These are phyloP conservation scores for Lamellibrachia columna DNA, from an alignment of 2,888 invertebrate genomes.

Conservation along the genomic window DNA sequence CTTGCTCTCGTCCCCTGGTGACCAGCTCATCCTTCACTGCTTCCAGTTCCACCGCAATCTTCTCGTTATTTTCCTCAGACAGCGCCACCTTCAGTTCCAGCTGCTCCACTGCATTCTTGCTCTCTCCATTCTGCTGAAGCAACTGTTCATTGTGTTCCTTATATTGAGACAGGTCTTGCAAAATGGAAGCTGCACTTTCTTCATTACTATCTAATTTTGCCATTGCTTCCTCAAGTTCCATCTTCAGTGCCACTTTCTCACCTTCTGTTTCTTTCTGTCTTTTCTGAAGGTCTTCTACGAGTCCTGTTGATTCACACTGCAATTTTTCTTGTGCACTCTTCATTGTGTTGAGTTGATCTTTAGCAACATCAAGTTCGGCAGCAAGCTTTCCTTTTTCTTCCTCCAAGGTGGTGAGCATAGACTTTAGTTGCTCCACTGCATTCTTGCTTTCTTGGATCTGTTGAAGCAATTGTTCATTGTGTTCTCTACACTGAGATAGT, in stretches of 20 bases:
- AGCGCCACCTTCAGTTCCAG: not conserved
- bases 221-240: not conserved
- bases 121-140: not conserved
- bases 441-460: no score
- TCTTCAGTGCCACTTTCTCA: not conserved
- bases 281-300: not conserved
- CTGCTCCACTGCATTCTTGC: not conserved
- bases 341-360: not conserved
- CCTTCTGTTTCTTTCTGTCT: not conserved
- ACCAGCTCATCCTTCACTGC: not conserved
- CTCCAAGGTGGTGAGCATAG: no score
- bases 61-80: not conserved
- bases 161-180: not conserved
- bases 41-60: not conserved
- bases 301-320: not conserved
- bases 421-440: no score
- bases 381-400: no score
- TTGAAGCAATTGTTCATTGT: no score
- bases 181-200: not conserved
- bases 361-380: no score
- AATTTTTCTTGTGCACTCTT: not conserved
- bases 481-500: no score
- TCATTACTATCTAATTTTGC: not conserved
- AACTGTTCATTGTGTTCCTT: not conserved
- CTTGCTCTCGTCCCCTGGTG: not conserved